Evolutionary conservation across 1,140 invertebrate species (phyloP).

Genomic region (Hyposmocoma kahamanoa): DNA sequence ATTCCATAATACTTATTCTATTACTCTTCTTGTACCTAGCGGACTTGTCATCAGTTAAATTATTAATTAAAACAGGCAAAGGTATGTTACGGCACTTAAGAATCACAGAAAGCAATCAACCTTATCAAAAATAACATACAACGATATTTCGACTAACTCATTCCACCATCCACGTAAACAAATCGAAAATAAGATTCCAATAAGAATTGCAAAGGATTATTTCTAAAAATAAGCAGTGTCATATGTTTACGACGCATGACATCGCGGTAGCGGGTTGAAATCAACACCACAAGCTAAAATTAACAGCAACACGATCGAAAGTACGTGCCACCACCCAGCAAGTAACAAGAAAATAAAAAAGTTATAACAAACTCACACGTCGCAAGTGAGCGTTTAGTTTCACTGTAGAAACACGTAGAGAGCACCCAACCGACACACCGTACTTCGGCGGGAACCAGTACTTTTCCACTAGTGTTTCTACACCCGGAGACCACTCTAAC

Average conservation of each 20-base stretch:
- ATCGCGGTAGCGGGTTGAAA: constrained; percentile 11
- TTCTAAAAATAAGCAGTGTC: constrained; percentile 27
- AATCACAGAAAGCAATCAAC: neutral
- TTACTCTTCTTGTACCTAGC: too few relatives aligned
- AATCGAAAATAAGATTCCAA: constrained; percentile 18
- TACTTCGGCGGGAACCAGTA: constrained; percentile 54
- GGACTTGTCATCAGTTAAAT: too few relatives aligned
- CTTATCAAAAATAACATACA: constrained; percentile 1
- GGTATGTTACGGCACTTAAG: too few relatives aligned
- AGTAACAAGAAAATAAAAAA: constrained; percentile 36
- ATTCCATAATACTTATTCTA: too few relatives aligned
- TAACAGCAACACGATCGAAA: constrained; percentile 12
- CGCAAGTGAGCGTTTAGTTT: constrained; percentile 50
- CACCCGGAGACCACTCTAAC: constrained; percentile 19
- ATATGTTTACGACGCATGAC: constrained; percentile 33
- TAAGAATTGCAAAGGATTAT: constrained; percentile 13
- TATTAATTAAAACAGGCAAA: too few relatives aligned
- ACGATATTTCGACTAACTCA: neutral
- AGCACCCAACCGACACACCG: constrained; percentile 55
- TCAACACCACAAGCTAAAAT: constrained; percentile 25
- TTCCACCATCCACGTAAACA: constrained; percentile 9
- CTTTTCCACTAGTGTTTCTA: constrained; percentile 52
- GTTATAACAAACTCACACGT: constrained; percentile 66
- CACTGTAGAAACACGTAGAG: constrained; percentile 60
- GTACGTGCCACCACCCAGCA: constrained; percentile 13